Evolutionary conservation across 2,888 invertebrate genomes (phyloP).

Genomic region (Xylota sylvarum): DNA sequence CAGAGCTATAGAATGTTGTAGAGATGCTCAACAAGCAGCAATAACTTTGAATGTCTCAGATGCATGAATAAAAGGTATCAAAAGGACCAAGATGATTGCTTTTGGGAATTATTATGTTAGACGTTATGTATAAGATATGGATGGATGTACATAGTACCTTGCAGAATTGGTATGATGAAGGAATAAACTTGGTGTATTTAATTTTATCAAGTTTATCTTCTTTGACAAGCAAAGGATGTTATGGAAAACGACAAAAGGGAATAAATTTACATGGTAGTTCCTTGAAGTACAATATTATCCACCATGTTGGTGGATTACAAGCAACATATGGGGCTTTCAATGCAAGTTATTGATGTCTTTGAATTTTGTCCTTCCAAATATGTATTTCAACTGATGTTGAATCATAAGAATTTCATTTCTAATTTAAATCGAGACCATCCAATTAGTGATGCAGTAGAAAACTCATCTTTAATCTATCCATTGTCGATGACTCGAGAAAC

Average conservation of each 20-base stretch:
- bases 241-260: not conserved
- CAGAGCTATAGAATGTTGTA: not conserved
- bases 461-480: too few relatives aligned
- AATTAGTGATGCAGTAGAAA: too few relatives aligned
- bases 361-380: too few relatives aligned
- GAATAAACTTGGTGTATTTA: not conserved
- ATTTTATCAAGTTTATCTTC: conserved; percentile 3
- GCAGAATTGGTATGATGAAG: not conserved
- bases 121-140: not conserved
- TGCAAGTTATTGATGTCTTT: not conserved
- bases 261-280: not conserved
- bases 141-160: not conserved
- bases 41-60: conserved; percentile 12
- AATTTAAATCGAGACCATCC: too few relatives aligned
- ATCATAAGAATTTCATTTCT: too few relatives aligned
- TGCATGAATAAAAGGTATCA: conserved; percentile 2
- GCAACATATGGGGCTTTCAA: not conserved
- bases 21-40: not conserved
- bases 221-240: not conserved
- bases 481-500: too few relatives aligned
- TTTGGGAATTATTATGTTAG: conserved; percentile 11
- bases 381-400: too few relatives aligned
- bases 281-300: not conserved
- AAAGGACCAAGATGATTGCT: conserved; percentile 11
- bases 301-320: not conserved